A percentile compares a stretch with the other conserved stretches of the same genome.
Evolutionary conservation across 2,888 invertebrate species (phyloP).

Genomic region (Sesia apiformis): DNA sequence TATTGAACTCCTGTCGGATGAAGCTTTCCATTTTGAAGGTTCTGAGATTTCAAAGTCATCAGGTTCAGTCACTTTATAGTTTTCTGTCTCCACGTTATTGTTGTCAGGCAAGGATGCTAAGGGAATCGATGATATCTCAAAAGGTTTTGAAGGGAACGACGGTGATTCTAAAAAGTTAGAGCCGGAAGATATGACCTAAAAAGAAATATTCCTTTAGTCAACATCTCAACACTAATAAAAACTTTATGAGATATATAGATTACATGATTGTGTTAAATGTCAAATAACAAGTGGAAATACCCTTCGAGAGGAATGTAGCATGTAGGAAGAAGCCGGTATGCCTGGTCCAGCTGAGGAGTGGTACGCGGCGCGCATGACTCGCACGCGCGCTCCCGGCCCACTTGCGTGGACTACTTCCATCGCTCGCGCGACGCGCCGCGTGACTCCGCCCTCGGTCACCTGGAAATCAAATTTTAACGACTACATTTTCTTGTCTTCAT

Average conservation of each 20-base stretch:
- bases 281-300: slow-evolving; percentile 20
- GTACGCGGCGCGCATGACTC: slow-evolving; percentile 80
- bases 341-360: slow-evolving; percentile 60
- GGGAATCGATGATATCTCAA: slow-evolving; percentile 63
- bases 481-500: background rate
- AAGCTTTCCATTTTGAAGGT: slow-evolving; percentile 79
- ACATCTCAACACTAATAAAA: no score
- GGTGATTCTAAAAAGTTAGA: slow-evolving; percentile 50
- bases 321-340: slow-evolving; percentile 51
- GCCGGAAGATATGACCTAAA: slow-evolving; percentile 64
- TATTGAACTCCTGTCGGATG: slow-evolving; percentile 77
- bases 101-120: slow-evolving; percentile 43
- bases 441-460: slow-evolving; percentile 64
- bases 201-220: slow-evolving; percentile 6
- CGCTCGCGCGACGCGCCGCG: slow-evolving; percentile 66
- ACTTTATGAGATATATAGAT: background rate
- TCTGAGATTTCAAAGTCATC: slow-evolving; percentile 73
- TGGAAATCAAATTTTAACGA: slow-evolving; percentile 17
- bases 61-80: slow-evolving; percentile 67
- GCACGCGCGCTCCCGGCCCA: slow-evolving; percentile 79
- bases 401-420: slow-evolving; percentile 83
- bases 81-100: slow-evolving; percentile 40
- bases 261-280: background rate
- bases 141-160: slow-evolving; percentile 39
- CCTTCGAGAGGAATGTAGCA: slow-evolving; percentile 62